A percentile compares a stretch with the other conserved stretches of the same genome.
Conservation (phyloP, 2,888 invertebrate genomes). For the Malthinus flaveolus region DNA sequence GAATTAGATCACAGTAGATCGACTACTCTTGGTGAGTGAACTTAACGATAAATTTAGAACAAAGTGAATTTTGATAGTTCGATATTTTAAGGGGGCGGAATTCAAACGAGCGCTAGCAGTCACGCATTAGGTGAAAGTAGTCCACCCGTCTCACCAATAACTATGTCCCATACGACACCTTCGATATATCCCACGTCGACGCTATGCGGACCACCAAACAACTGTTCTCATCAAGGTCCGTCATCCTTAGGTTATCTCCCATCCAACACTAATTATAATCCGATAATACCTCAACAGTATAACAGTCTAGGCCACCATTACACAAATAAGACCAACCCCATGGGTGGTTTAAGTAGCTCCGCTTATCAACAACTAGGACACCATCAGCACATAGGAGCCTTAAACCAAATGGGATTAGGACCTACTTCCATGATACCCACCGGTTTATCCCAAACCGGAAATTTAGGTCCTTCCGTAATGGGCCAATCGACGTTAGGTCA, state of each 20-base stretch:
- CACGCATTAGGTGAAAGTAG: constrained; percentile 70
- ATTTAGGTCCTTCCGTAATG: background rate
- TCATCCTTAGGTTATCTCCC: constrained; percentile 37
- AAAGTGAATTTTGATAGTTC: background rate
- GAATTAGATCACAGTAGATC: constrained; percentile 85
- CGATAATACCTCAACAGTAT: constrained; percentile 42
- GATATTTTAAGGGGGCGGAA: constrained; percentile 51
- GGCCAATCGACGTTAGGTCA: constrained; percentile 9
- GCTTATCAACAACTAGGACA: constrained; percentile 20
- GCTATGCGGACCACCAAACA: constrained; percentile 56
- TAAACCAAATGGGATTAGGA: constrained; percentile 17
- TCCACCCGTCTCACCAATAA: constrained; percentile 58
- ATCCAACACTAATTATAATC: constrained; percentile 36
- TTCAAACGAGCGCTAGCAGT: constrained; percentile 71
- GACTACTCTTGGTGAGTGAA: constrained; percentile 63
- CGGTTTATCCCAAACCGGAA: background rate
- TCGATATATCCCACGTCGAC: constrained; percentile 60
- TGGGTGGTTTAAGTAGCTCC: constrained; percentile 13
- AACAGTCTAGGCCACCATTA: constrained; percentile 47
- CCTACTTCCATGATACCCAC: background rate
- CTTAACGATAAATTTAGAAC: background rate
- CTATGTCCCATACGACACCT: constrained; percentile 56
- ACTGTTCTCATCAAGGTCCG: constrained; percentile 35
- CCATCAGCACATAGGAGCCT: constrained; percentile 18
- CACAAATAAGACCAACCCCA: constrained; percentile 43